Evolutionary conservation across 2,888 invertebrate species (phyloP).

Genomic region (Leucania comma): DNA sequence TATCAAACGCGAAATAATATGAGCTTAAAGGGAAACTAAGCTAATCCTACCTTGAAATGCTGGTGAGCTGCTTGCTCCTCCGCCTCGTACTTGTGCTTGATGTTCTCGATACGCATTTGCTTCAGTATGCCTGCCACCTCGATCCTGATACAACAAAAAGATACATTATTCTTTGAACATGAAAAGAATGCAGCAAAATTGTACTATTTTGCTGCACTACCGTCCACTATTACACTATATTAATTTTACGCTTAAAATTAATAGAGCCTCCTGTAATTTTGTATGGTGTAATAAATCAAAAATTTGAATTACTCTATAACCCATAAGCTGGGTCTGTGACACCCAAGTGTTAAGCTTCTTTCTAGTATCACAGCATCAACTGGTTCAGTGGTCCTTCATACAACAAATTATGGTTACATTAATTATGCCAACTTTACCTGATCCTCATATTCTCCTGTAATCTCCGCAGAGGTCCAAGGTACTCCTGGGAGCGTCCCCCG

Average conservation of each 20-base stretch:
- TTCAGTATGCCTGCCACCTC: conserved; percentile 97
- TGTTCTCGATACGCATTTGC: conserved; percentile 95
- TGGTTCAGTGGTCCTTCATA: too few relatives aligned
- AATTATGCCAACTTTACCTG: conserved; percentile 69
- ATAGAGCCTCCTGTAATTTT: too few relatives aligned
- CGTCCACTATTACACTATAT: too few relatives aligned
- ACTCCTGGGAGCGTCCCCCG: conserved; percentile 96
- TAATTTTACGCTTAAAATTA: too few relatives aligned
- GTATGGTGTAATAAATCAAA: too few relatives aligned
- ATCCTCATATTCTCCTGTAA: conserved; percentile 96
- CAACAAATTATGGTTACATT: too few relatives aligned
- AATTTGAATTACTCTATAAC: too few relatives aligned
- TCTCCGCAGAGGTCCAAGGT: conserved; percentile 95
- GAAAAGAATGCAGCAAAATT: background rate
- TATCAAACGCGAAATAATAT: background rate
- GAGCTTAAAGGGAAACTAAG: background rate
- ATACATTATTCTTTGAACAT: background rate
- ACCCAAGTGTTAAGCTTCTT: background rate
- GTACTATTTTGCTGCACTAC: too few relatives aligned
- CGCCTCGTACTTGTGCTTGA: conserved; percentile 96
- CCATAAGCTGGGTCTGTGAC: too few relatives aligned
- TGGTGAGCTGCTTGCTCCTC: conserved; percentile 97
- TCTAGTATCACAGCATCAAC: too few relatives aligned
- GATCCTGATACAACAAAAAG: conserved; percentile 83
- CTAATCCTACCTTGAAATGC: conserved; percentile 94